Evolutionary conservation across 1,140 invertebrate species (phyloP).

Genomic region (Leptinotarsa texana): DNA sequence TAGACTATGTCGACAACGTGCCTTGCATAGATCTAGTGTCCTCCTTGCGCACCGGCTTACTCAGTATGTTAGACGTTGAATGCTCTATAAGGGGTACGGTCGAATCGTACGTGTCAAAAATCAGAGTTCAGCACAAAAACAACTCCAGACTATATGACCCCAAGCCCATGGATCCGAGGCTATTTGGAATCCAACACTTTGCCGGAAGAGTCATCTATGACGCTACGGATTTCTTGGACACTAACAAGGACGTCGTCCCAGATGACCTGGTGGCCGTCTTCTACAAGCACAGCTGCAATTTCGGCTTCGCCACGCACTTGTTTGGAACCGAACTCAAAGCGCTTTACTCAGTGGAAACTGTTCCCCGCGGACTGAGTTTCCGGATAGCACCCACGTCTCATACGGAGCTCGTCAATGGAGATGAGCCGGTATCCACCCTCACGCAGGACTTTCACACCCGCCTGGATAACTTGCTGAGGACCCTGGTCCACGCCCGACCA

Average conservation of each 20-base stretch:
- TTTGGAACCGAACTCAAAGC: constrained; percentile 92
- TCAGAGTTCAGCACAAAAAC: constrained; percentile 81
- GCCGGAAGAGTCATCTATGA: constrained; percentile 88
- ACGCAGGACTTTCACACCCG: constrained; percentile 94
- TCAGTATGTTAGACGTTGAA: constrained; percentile 92
- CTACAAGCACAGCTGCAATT: constrained; percentile 90
- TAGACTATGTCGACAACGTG: constrained; percentile 94
- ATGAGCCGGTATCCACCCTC: constrained; percentile 86
- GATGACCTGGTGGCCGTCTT: constrained; percentile 92
- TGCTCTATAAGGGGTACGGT: constrained; percentile 84
- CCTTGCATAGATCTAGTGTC: constrained; percentile 95
- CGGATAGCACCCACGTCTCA: constrained; percentile 89
- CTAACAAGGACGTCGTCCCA: constrained; percentile 88
- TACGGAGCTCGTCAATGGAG: constrained; percentile 83
- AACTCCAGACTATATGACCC: constrained; percentile 76
- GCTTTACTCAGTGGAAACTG: constrained; percentile 78
- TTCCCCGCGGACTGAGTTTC: constrained; percentile 81
- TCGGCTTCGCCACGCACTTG: constrained; percentile 92
- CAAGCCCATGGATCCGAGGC: constrained; percentile 74
- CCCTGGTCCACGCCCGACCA: constrained; percentile 88
- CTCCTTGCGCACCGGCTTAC: constrained; percentile 84
- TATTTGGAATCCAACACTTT: constrained; percentile 91
- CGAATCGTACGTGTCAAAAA: constrained; percentile 86
- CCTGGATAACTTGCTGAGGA: constrained; percentile 87
- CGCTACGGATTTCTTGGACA: constrained; percentile 85